Evolutionary conservation across 2,113 vertebrate species (phyloP), one percentile per base, ranked within the genome.

Genomic region (Saccopteryx leptura): DNA sequence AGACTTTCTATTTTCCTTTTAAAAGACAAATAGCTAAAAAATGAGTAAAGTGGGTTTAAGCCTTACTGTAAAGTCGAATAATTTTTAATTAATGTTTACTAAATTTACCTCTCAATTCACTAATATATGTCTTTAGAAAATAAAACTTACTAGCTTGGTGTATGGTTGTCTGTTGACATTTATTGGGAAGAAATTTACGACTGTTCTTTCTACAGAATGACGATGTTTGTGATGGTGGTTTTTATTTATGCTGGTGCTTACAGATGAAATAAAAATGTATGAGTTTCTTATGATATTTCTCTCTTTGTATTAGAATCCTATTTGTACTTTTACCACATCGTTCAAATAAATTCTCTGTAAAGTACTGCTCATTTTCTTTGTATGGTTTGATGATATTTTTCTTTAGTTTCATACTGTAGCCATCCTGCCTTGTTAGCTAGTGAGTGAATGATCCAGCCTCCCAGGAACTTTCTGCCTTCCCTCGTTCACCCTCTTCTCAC

Each of bases 11-110:
- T 46, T 26, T 80, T 68, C 74, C 28, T 94, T 69, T 94, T 72
- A 83, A 76, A 76, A 78, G 19, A 10, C 2, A 17, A 31, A 46
- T 52, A 63, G 28, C n/a, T 74, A 31, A 76, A 65, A 72, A 65
- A 23, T 74, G 33, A 60, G 15, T 54, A 65, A 72, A 79, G 46
- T 39, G 46, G 28, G 74, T 52, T 88, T 61, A 74, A 83, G 2
- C 14, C 3, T 93, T 71, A 71, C 3, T 58, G 1, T 58, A 81
- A 78, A 26, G 58, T 31, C 82, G 48, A 89, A 82, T 26, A 31
- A 63, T 69, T 90, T 90, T 87, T 13, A 95, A 65, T 71, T n/a
- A 56, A 48, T 65, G 12, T 31, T 80, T 68, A 88, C 50, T 81
- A 21, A 86, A 76, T 75, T 76, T 56, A 33, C 8, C 13, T 87